These are phyloP conservation scores for Microctenopoma lineatum DNA, from an alignment of 2,797 vertebrate genomes.

Conservation along the genomic window DNA sequence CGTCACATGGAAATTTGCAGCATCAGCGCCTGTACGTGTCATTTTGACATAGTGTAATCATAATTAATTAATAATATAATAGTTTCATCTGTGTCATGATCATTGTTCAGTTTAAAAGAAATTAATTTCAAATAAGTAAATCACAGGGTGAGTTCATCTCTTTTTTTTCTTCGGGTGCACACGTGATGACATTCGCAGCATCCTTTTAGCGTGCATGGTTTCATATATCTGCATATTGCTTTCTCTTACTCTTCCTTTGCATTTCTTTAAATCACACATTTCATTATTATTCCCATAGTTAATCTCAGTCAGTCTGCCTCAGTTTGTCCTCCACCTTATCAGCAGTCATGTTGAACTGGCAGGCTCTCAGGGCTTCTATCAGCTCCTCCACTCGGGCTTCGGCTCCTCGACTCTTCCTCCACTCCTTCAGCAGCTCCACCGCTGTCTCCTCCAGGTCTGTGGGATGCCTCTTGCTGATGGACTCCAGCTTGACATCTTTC, in stretches of 20 bases:
- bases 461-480: slow-evolving; percentile 73
- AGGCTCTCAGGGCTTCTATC: slow-evolving; percentile 80
- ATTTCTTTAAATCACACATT: neutral
- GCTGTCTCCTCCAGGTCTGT: slow-evolving; percentile 78
- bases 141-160: too few relatives aligned
- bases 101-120: too few relatives aligned
- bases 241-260: too few relatives aligned
- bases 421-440: slow-evolving; percentile 81
- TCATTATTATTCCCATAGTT: neutral
- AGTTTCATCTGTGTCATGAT: neutral
- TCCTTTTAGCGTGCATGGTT: neutral
- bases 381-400: slow-evolving; percentile 74
- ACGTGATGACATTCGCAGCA: neutral
- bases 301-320: neutral
- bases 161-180: neutral
- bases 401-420: slow-evolving; percentile 75
- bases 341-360: slow-evolving; percentile 84
- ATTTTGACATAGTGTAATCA: too few relatives aligned
- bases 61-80: too few relatives aligned
- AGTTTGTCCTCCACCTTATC: slow-evolving; percentile 80
- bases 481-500: slow-evolving; percentile 79
- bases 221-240: neutral
- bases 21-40: too few relatives aligned
- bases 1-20: too few relatives aligned
- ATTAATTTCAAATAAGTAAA: too few relatives aligned